These are phyloP conservation scores for Cyclargus thomasi DNA, from an alignment of 1,140 invertebrate genomes.

Conservation along the genomic window DNA sequence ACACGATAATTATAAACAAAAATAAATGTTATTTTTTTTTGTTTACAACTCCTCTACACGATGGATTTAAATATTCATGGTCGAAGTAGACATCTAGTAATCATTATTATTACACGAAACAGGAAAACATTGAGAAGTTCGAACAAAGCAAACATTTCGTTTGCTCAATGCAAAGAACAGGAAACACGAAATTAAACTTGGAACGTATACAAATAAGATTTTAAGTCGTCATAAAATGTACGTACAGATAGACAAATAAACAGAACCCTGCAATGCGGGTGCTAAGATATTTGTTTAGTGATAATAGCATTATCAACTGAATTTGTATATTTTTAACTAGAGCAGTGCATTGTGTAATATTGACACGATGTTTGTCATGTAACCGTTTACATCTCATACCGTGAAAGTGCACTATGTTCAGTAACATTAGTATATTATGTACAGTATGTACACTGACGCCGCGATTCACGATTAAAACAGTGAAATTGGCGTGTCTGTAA, in stretches of 20 bases:
- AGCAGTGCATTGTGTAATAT: background rate
- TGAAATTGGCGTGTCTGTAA: no score
- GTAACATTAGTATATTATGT: no score
- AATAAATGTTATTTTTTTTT: no score
- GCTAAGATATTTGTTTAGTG: background rate
- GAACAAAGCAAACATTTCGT: background rate
- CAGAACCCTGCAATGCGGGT: constrained; percentile 36
- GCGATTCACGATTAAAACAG: no score
- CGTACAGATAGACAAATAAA: constrained; percentile 13
- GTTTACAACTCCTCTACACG: no score
- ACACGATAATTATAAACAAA: no score
- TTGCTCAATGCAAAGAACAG: background rate
- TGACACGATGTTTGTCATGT: no score
- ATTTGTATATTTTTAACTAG: background rate
- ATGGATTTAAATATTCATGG: no score
- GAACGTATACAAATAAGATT: background rate
- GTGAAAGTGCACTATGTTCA: no score
- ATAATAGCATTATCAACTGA: background rate
- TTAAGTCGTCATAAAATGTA: constrained; percentile 1
- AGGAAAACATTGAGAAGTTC: background rate
- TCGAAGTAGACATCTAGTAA: no score
- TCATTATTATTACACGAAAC: background rate
- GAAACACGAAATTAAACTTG: constrained; percentile 3
- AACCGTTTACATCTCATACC: no score
- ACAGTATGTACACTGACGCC: no score